Percentiles rank a stretch among this genome's conserved stretches.
Conservation (phyloP, 2,888 invertebrate genomes). For the Aelia acuminata region DNA sequence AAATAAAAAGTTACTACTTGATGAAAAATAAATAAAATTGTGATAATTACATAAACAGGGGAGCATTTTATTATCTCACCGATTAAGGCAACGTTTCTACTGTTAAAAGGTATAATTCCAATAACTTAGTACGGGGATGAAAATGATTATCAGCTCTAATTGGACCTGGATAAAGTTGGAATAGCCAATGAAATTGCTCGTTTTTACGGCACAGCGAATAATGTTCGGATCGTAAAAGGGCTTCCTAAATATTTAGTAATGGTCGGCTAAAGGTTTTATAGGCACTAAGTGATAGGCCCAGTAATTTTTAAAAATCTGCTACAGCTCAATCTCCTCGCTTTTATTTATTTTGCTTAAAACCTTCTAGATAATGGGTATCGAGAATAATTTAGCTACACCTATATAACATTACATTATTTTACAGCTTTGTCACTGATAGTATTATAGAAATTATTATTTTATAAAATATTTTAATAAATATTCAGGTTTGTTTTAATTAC, state of each 20-base stretch:
- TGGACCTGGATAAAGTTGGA: constrained; percentile 4
- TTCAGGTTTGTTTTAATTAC: no score
- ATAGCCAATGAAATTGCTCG: constrained; percentile 22
- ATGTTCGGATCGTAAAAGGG: constrained; percentile 9
- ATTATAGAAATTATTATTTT: no score
- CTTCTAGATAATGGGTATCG: background rate
- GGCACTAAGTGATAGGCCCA: background rate
- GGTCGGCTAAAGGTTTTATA: constrained; percentile 6
- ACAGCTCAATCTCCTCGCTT: background rate
- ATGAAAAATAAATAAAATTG: no score
- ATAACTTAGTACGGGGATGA: background rate
- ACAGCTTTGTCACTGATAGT: background rate
- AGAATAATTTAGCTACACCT: background rate
- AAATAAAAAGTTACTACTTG: no score
- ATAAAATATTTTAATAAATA: no score
- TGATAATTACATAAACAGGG: no score
- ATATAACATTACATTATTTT: background rate
- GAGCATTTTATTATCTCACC: background rate
- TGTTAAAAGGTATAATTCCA: no score
- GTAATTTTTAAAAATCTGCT: constrained; percentile 21
- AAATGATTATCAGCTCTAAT: background rate
- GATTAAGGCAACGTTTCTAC: background rate
- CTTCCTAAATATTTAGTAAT: constrained; percentile 32
- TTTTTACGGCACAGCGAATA: background rate
- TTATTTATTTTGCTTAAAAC: background rate